phyloP scores from a whole-genome alignment of 2,888 invertebrate genomes.

The Chrysomela aeneicollis region DNA sequence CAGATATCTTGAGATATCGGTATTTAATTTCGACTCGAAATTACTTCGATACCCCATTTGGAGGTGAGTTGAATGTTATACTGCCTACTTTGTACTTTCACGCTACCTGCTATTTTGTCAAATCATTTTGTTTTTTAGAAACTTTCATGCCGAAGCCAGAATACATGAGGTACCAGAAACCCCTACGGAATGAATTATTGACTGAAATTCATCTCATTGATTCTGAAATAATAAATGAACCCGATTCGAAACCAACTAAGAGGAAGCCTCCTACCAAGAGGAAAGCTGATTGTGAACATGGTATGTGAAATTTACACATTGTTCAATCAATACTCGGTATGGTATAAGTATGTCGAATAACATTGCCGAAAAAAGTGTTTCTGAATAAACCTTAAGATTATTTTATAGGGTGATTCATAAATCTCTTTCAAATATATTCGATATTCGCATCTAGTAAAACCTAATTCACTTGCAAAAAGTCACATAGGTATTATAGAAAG shows the following conservation, averaged over 20 bases:
- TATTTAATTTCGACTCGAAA: conserved; percentile 13
- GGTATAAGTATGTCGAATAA: too few species aligned
- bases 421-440: too few species aligned
- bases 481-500: too few species aligned
- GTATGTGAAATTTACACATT: background rate
- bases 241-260: background rate
- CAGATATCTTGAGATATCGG: conserved; percentile 5
- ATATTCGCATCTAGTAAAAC: too few species aligned
- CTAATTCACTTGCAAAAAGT: too few species aligned
- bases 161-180: background rate
- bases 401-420: too few species aligned
- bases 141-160: background rate
- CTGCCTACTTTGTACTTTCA: background rate
- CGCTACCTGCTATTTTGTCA: background rate
- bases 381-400: too few species aligned
- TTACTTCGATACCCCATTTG: background rate
- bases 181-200: background rate
- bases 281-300: background rate
- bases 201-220: background rate
- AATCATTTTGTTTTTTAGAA: background rate
- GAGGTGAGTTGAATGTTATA: conserved; percentile 6
- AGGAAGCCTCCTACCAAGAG: background rate
- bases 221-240: background rate
- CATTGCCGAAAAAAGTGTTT: too few species aligned
- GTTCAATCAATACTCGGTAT: too few species aligned